These are phyloP conservation scores for Mantis religiosa DNA, from an alignment of 2,888 invertebrate genomes.

Conservation along the genomic window DNA sequence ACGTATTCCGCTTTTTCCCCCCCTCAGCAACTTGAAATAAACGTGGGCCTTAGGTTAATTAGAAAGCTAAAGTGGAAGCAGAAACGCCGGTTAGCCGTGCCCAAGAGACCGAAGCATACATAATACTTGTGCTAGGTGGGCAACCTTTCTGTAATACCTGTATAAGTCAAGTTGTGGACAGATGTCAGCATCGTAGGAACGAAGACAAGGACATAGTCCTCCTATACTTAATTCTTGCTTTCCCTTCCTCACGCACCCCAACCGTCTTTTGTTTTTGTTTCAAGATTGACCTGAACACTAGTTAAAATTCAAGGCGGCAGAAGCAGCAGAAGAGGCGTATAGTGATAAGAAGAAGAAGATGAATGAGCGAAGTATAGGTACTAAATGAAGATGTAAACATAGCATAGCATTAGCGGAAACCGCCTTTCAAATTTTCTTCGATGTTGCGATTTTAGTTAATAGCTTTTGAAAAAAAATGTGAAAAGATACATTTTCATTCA, in stretches of 20 bases:
- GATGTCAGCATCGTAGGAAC: slow-evolving; percentile 2
- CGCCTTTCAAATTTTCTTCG: too few species aligned
- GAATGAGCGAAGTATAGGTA: too few species aligned
- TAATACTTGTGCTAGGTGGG: background rate
- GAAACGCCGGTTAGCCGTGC: background rate
- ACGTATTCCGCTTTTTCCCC: background rate
- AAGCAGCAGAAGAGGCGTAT: too few species aligned
- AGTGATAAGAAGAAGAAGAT: too few species aligned
- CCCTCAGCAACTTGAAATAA: background rate
- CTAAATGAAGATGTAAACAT: too few species aligned
- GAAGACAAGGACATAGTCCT: background rate
- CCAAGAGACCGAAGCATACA: background rate
- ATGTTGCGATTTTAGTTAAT: too few species aligned
- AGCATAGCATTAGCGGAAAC: too few species aligned
- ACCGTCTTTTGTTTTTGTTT: background rate
- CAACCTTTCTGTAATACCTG: background rate
- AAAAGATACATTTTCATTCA: too few species aligned
- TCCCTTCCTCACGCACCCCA: background rate
- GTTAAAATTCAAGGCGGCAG: too few species aligned
- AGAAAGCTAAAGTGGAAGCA: background rate
- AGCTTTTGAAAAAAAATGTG: too few species aligned
- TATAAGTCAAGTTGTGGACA: background rate
- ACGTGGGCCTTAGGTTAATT: background rate
- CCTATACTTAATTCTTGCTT: background rate
- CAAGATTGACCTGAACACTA: too few species aligned